A percentile compares a stretch with the other conserved stretches of the same genome.
Evolutionary conservation across 2,113 vertebrate genomes (phyloP).

Genomic region (Oenanthe oenanthe): DNA sequence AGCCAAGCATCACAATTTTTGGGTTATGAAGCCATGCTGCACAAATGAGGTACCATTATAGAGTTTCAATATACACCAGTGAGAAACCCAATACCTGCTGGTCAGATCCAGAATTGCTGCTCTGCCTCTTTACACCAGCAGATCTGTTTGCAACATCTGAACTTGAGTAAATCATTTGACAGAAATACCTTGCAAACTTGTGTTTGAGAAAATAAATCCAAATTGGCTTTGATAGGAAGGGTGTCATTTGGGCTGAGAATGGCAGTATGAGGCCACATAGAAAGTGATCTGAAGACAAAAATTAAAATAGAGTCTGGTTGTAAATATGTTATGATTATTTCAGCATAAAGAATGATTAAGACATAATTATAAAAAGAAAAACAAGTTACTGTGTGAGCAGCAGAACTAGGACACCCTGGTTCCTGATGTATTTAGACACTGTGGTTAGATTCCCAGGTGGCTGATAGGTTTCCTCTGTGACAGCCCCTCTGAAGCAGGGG

Average conservation of each 20-base stretch:
- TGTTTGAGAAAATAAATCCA: constrained; percentile 70
- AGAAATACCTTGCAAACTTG: constrained; percentile 54
- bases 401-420: constrained; percentile 56
- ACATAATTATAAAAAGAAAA: constrained; percentile 60
- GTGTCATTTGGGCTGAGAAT: constrained; percentile 52
- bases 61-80: constrained; percentile 55
- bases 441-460: neutral
- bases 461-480: neutral
- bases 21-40: constrained; percentile 64
- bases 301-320: constrained; percentile 49
- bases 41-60: constrained; percentile 60
- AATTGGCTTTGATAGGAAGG: constrained; percentile 51
- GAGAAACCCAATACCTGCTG: constrained; percentile 47
- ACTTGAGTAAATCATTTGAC: constrained; percentile 34
- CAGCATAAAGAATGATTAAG: constrained; percentile 62
- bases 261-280: constrained; percentile 62
- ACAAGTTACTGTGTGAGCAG: constrained; percentile 49
- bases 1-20: constrained; percentile 48
- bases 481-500: neutral
- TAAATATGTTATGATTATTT: constrained; percentile 67
- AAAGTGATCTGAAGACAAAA: constrained; percentile 62
- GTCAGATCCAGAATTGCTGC: neutral
- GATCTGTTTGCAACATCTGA: constrained; percentile 31
- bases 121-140: constrained; percentile 3
- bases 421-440: neutral